These are phyloP conservation scores for Candoia aspera DNA, from an alignment of 2,113 vertebrate species.

Conservation along the genomic window DNA sequence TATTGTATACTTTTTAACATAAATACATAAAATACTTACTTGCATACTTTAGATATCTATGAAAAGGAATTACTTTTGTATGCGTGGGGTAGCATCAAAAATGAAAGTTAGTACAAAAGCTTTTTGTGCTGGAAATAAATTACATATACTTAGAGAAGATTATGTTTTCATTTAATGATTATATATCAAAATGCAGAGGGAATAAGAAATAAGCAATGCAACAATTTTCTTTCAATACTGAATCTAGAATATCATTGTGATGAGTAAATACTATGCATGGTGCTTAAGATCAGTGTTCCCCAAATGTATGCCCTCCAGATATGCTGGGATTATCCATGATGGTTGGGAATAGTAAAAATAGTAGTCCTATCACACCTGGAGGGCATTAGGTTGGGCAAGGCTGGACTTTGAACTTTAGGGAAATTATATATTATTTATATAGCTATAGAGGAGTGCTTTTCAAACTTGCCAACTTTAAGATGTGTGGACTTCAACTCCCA, in stretches of 20 bases:
- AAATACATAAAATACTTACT: not conserved
- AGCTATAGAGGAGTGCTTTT: not conserved
- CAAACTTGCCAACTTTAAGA: not conserved
- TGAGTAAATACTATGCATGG: not conserved
- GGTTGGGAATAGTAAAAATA: not conserved
- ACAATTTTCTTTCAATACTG: not conserved
- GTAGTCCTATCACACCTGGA: not conserved
- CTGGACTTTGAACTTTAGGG: not conserved
- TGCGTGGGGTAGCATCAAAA: not conserved
- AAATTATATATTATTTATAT: not conserved
- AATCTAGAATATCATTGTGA: not conserved
- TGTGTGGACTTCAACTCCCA: not conserved
- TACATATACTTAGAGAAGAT: not conserved
- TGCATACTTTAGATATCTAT: not conserved
- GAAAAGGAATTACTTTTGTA: not conserved
- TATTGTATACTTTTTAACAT: not conserved
- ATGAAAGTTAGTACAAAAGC: not conserved
- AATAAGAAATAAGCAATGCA: not conserved
- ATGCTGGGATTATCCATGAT: not conserved
- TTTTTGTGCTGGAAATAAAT: not conserved
- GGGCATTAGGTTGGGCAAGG: not conserved
- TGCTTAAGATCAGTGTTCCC: not conserved
- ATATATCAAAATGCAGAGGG: not conserved
- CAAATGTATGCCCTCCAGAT: not conserved
- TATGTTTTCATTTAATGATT: not conserved